A percentile compares a stretch with the other conserved stretches of the same genome.
Conservation (phyloP, 1,140 invertebrate species). For the Pseudomyrmex sp. region DNA sequence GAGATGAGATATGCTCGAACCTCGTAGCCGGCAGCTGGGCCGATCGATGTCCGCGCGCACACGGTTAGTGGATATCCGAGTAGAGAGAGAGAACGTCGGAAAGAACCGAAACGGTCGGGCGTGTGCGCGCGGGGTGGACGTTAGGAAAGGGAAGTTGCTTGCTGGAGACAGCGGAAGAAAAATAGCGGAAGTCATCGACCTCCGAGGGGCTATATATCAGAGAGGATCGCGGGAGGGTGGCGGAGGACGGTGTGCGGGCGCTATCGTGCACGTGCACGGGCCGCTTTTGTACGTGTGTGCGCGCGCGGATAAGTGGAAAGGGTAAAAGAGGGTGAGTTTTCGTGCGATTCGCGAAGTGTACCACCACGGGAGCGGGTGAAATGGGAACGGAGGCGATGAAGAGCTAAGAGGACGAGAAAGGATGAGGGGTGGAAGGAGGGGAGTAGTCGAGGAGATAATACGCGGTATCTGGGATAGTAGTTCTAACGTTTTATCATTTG, state of each 20-base stretch:
- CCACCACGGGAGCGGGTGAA: constrained; percentile 56
- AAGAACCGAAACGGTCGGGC: constrained; percentile 69
- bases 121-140: constrained; percentile 75
- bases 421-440: constrained; percentile 1
- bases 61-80: constrained; percentile 75
- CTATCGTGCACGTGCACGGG: constrained; percentile 13
- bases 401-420: constrained; percentile 22
- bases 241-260: constrained; percentile 47
- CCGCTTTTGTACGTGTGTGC: constrained; percentile 4
- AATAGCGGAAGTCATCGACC: constrained; percentile 91
- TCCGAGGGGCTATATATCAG: constrained; percentile 90
- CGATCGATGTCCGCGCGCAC: constrained; percentile 75
- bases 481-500: constrained; percentile 77
- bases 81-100: constrained; percentile 66
- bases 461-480: constrained; percentile 75
- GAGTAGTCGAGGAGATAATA: constrained; percentile 28
- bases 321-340: constrained; percentile 74
- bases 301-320: constrained; percentile 73
- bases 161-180: constrained; percentile 88
- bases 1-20: constrained; percentile 50
- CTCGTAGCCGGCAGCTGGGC: constrained; percentile 53
- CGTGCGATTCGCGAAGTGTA: constrained; percentile 68
- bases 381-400: constrained; percentile 59
- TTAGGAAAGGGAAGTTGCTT: constrained; percentile 84
- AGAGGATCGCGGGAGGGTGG: constrained; percentile 83